Base-by-base conservation (phyloP, 2,888 invertebrate species). In the Ichneumoninae sp. region DNA sequence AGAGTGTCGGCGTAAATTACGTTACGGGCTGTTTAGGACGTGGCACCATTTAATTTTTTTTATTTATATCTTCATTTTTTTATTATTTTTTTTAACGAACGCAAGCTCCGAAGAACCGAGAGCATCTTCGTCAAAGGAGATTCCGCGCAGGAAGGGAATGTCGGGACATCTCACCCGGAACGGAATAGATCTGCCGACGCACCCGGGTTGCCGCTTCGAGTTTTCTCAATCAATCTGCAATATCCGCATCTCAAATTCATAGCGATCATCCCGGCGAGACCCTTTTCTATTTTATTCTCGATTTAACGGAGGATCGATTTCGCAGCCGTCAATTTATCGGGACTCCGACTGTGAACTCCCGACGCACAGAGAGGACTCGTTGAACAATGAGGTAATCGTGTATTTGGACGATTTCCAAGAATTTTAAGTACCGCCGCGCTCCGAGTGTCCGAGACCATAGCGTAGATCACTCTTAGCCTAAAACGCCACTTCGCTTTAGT, bases 1-100 rank as follows among this genome's bases (percentile, higher is more conserved):
- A 76, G 68, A 82, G 84, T 82, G 84, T 85, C 82, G 84, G 82
- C 79, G 84, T 82, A 85, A 85, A 85, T 85, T 85, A 82, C 84
- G 84, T 85, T 80, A 85, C 84, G 84, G 84, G 76, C 84, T 82
- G 80, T 85, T 85, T 76, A 70, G 68, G 44, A 52, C 54, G 26
- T 44, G 68, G 62, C 36, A 54, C 75, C 47, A 68, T 69, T 82
- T 82, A 72, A 66, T 76, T 52, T 5, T 47, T 65, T 36, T 47
- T 50, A 47, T 40, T 19, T 69, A 44, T 19, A 52, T n/a, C 52
- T 47, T 16, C 16, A 26, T 44, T 47, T 16, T 68, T 57, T 40
- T 19, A 66, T 44, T 47, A 10, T 72, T 57, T 57, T 75, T 57
- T 60, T 16, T 22, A 71, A 40, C 62, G n/a, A 54, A 33, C 36